Conservation (phyloP, 2,888 invertebrate genomes). For the Selenia dentaria region DNA sequence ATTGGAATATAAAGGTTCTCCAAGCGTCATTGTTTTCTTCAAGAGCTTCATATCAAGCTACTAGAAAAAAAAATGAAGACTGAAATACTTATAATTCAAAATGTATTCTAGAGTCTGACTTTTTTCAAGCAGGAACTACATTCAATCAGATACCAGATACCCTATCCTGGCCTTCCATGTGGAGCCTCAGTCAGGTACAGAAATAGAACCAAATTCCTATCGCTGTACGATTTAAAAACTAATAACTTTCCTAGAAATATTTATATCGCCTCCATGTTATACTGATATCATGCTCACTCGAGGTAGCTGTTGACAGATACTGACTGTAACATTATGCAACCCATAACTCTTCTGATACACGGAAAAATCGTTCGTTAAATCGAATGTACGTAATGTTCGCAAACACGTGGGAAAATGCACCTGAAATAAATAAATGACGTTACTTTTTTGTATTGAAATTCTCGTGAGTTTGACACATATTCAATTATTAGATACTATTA, state of each 20-base stretch:
- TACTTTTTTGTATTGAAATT: too few relatives aligned
- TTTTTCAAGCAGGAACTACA: too few relatives aligned
- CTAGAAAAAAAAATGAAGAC: too few relatives aligned
- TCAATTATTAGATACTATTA: too few relatives aligned
- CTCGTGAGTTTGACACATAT: too few relatives aligned
- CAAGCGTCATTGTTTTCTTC: too few relatives aligned
- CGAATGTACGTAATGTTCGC: background rate
- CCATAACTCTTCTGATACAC: constrained; percentile 17
- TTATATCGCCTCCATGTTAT: constrained; percentile 3
- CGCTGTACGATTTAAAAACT: background rate
- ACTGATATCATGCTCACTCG: constrained; percentile 9
- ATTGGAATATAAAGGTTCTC: too few relatives aligned
- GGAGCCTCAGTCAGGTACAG: background rate
- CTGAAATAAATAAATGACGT: constrained; percentile 3
- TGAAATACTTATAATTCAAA: too few relatives aligned
- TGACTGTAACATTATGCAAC: constrained; percentile 21
- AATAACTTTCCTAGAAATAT: constrained; percentile 8
- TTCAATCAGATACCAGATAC: too few relatives aligned
- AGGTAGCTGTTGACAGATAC: constrained; percentile 15
- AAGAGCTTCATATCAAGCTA: too few relatives aligned
- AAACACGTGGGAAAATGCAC: constrained; percentile 4
- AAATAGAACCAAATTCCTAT: background rate
- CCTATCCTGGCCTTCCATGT: background rate
- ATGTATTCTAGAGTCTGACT: too few relatives aligned
- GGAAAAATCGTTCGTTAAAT: constrained; percentile 11